A percentile compares a stretch with the other conserved stretches of the same genome.
These are phyloP conservation scores for Campopleginae sp. DNA, from an alignment of 2,888 invertebrate genomes.

Conservation along the genomic window DNA sequence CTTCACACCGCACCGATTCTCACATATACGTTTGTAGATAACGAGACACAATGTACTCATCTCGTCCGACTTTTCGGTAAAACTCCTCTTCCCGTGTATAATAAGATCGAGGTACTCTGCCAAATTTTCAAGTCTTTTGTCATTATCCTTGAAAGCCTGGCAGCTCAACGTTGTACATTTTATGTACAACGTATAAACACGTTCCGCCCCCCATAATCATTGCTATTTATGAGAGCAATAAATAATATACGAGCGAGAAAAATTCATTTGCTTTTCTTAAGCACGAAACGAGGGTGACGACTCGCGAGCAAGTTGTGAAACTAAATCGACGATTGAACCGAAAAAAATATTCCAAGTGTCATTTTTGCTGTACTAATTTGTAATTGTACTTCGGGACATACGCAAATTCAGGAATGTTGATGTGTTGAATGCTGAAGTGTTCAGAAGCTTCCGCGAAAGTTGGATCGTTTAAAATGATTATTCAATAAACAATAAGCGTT, in stretches of 20 bases:
- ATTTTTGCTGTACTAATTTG: not conserved
- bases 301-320: not conserved
- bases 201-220: slow-evolving; percentile 37
- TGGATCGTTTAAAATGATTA: not conserved
- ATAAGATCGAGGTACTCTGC: slow-evolving; percentile 22
- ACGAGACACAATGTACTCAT: slow-evolving; percentile 50
- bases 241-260: slow-evolving; percentile 6
- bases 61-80: slow-evolving; percentile 13
- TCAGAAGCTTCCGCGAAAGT: not conserved
- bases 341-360: not conserved
- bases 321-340: not conserved
- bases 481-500: not conserved
- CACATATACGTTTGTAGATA: slow-evolving; percentile 17
- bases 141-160: slow-evolving; percentile 53
- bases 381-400: not conserved
- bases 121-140: slow-evolving; percentile 51
- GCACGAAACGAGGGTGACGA: not conserved
- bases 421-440: not conserved
- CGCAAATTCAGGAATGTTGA: not conserved
- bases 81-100: slow-evolving; percentile 29
- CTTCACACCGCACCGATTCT: slow-evolving; percentile 19
- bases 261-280: not conserved
- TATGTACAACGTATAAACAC: slow-evolving; percentile 2
- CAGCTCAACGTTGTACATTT: slow-evolving; percentile 29
- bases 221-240: slow-evolving; percentile 25